Conservation (phyloP, 1,140 invertebrate species). For the Camponotus floridanus region DNA sequence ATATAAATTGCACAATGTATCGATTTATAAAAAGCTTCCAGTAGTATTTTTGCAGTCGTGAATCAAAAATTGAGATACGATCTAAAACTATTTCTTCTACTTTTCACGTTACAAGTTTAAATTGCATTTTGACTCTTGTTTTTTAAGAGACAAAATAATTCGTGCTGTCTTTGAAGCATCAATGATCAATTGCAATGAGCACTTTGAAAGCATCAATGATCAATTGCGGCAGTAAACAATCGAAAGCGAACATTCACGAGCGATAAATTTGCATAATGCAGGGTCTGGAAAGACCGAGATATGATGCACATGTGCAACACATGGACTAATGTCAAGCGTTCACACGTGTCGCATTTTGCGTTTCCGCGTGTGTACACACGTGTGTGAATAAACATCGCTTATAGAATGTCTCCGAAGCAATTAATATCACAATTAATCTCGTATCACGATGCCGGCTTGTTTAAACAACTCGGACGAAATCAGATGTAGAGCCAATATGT, state of each 20-base stretch:
- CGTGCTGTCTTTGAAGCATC: not conserved
- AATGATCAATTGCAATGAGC: not conserved
- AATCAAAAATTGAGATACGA: not conserved
- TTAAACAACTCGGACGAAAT: not conserved
- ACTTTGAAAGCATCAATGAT: not conserved
- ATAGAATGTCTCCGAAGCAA: conserved; percentile 47
- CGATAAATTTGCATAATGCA: conserved; percentile 4
- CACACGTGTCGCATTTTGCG: conserved; percentile 36
- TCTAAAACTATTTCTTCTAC: not conserved
- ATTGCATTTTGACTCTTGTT: not conserved
- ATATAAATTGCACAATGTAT: no score
- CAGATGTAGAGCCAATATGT: not conserved
- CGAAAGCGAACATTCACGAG: not conserved
- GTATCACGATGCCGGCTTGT: conserved; percentile 9
- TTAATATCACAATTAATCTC: conserved; percentile 55
- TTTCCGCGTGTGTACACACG: conserved; percentile 27
- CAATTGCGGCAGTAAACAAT: conserved; percentile 2
- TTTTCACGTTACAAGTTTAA: not conserved
- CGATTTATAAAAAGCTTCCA: no score
- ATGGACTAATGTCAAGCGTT: conserved; percentile 8
- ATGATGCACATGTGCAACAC: not conserved
- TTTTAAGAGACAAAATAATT: not conserved
- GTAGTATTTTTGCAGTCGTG: not conserved
- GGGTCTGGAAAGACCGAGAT: not conserved
- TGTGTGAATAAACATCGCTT: conserved; percentile 5